These are phyloP conservation scores for Cyprinella venusta DNA, from an alignment of 2,797 vertebrate genomes.

Conservation along the genomic window DNA sequence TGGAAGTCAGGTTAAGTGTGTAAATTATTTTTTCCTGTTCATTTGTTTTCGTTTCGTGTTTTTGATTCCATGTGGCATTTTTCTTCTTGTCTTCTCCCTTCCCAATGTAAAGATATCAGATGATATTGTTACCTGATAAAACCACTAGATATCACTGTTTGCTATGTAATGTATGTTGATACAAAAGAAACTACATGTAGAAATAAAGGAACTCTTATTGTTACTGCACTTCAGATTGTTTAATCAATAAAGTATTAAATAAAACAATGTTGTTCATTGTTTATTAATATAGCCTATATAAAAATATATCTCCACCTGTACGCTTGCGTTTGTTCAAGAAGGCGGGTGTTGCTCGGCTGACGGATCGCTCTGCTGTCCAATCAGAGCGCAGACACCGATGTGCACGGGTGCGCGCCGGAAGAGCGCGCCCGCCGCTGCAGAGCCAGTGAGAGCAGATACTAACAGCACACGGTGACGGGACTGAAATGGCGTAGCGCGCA, in stretches of 20 bases:
- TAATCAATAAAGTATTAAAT: no score
- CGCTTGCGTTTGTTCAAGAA: neutral
- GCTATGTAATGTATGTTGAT: no score
- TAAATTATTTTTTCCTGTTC: neutral
- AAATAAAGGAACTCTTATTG: no score
- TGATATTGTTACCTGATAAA: no score
- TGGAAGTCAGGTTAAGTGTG: neutral
- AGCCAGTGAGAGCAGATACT: neutral
- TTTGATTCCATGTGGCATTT: neutral
- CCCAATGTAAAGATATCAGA: no score
- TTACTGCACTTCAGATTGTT: no score
- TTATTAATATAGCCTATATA: neutral
- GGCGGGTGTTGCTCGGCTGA: constrained; percentile 14
- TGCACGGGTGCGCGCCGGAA: constrained; percentile 23
- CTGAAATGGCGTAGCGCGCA: constrained; percentile 59
- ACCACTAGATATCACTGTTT: no score
- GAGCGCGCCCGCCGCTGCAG: neutral
- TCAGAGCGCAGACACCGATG: constrained; percentile 1
- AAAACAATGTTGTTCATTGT: neutral
- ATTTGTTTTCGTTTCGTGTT: neutral
- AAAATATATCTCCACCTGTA: neutral
- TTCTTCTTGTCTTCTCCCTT: neutral
- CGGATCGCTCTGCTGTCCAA: neutral
- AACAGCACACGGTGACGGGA: constrained; percentile 11
- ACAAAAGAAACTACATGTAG: no score